Base-by-base conservation (phyloP, 2,797 vertebrate species). In the Pangasius mekongensis region DNA sequence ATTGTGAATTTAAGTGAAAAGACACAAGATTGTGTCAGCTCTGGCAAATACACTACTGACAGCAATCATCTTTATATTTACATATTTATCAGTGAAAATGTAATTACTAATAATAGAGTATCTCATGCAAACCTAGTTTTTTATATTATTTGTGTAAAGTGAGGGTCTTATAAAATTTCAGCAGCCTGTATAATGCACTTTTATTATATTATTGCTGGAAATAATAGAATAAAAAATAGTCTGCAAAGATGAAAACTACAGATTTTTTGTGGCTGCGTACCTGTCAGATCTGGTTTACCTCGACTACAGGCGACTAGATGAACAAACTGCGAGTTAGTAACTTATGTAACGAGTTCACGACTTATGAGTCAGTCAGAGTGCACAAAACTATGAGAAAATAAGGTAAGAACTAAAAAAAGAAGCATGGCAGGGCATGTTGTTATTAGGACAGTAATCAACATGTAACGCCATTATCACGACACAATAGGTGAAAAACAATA, bases 271-370 rank as follows among this genome's bases (percentile, higher is more conserved):
- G 24, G 91, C 94, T 18, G 97, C 96, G 80, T 93, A 97, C 88
- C 95, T 99, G 67, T 96, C 97, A 58, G 92, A 96, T 18, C 93
- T 99, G 62, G 93, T 92, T 16, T 97, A 95, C 89, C 94, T 99
- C 78, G 97, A 99, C 93, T 96, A 95, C 94, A 96, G 91, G 83
- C 90, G 94, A 6, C 73, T 98, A 36, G 93, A 95, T 33, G 92
- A 95, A 0, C 90, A 94, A 39, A 95, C 64, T 10, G 98, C 97
- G 94, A 97, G 97, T 92, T 33, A 1, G 71, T 67, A 27, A 49
- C 3, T 36, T 52, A 58, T 83, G n/a, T 69, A 64, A 30, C 47
- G 43, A 49, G 1, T 49, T n/a, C 73, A 76, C 2, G 24, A n/a
- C 11, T n/a, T 49, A 49, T 1, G 71, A 74, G 39, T 74, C 22